Conservation (phyloP, 2,888 invertebrate genomes). For the Lepidocyrtoides sp. region DNA sequence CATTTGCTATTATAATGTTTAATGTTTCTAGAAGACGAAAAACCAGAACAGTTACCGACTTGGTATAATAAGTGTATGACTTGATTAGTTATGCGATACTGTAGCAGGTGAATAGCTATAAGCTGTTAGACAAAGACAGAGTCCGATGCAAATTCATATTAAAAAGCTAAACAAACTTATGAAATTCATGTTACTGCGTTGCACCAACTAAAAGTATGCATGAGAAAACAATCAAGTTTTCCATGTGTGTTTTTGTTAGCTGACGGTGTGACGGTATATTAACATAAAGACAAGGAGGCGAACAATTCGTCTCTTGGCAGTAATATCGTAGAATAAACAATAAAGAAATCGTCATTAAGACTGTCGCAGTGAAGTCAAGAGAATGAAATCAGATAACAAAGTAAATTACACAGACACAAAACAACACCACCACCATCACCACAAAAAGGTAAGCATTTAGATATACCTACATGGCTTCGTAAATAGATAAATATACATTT, state of each 20-base stretch:
- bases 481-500: background rate
- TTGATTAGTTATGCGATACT: background rate
- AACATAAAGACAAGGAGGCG: background rate
- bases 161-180: background rate
- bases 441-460: slow-evolving; percentile 41
- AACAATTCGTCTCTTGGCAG: background rate
- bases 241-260: background rate
- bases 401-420: slow-evolving; percentile 71
- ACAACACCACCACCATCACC: slow-evolving; percentile 12
- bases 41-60: slow-evolving; percentile 56
- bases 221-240: background rate
- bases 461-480: background rate
- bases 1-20: too few species aligned
- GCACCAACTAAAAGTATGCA: background rate
- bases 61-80: slow-evolving; percentile 36
- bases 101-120: background rate
- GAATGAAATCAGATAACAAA: slow-evolving; percentile 74
- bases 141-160: slow-evolving; percentile 16
- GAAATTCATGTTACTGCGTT: background rate
- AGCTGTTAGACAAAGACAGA: background rate
- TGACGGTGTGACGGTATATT: background rate
- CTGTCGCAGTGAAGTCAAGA: slow-evolving; percentile 64
- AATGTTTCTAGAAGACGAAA: background rate
- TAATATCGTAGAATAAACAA: slow-evolving; percentile 67
- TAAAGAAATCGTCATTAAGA: slow-evolving; percentile 70